Conservation (phyloP, 2,888 invertebrate species). For the Drosophila neoperkinsi region DNA sequence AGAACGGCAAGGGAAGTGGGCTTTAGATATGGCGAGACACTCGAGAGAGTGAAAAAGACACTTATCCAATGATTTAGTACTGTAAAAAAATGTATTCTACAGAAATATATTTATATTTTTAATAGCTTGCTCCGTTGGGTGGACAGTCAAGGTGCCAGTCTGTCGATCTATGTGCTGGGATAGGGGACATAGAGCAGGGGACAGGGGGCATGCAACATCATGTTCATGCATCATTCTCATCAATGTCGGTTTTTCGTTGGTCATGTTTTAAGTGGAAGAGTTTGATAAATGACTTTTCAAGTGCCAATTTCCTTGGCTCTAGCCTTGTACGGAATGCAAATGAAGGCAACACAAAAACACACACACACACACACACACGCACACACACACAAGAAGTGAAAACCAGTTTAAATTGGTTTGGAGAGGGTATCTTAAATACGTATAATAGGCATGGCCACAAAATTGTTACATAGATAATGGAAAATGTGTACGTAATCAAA, state of each 20-base stretch:
- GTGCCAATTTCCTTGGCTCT: slow-evolving; percentile 62
- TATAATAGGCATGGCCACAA: not conserved
- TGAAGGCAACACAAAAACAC: slow-evolving; percentile 11
- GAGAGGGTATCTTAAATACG: not conserved
- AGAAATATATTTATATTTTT: slow-evolving; percentile 22
- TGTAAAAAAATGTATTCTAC: slow-evolving; percentile 26
- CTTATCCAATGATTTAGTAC: slow-evolving; percentile 59
- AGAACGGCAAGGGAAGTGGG: slow-evolving; percentile 30
- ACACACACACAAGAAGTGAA: not conserved
- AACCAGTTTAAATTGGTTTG: slow-evolving; percentile 33
- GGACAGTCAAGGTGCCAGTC: slow-evolving; percentile 16
- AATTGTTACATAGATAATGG: not conserved
- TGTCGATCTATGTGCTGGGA: not conserved
- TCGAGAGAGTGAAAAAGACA: slow-evolving; percentile 29
- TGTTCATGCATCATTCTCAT: slow-evolving; percentile 45
- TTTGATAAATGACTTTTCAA: slow-evolving; percentile 63
- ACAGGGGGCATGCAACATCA: slow-evolving; percentile 16
- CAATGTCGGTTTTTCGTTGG: slow-evolving; percentile 30
- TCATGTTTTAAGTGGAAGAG: slow-evolving; percentile 39
- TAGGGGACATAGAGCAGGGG: too few relatives aligned
- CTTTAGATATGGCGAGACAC: slow-evolving; percentile 28
- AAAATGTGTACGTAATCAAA: not conserved
- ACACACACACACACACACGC: not conserved
- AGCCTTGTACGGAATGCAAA: slow-evolving; percentile 17
- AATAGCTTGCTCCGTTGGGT: slow-evolving; percentile 36